Base-by-base conservation (phyloP, 1,140 invertebrate genomes). In the Drosophila mayri region DNA sequence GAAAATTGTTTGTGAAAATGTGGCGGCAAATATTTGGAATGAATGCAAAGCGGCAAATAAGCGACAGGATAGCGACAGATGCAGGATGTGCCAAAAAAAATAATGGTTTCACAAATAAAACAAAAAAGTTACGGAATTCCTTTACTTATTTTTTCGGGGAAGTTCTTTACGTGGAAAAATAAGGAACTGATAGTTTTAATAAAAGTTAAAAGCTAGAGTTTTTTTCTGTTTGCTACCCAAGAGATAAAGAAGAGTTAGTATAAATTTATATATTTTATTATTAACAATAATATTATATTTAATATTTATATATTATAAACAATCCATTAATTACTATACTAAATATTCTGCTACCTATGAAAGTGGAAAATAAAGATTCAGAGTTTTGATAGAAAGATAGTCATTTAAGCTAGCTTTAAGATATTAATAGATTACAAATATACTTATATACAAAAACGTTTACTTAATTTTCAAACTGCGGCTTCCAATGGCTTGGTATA, bases 11-110 rank as follows among this genome's bases (percentile, higher is more conserved):
- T 79, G 79, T 63, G 52, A 77, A 83, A 88, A 81, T 88, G 80
- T 83, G 62, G 77, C 84, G 84, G 76, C 64, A 87, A 87, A 87
- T 87, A 80, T 88, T 87, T 74, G 76, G 66, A 88, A 87, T 87
- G 59, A 88, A 88, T 88, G 84, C 84, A 87, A 88, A 87, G 71
- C 76, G 76, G 60, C 65, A 85, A 84, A 77, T 85, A 84, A 84
- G 74, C 81, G 77, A 85, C 76, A 76, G 71, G 22, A 71, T 32
- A 64, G 60, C 82, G 62, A 75, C 78, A 73, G 67, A 49, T 74
- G 64, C 76, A 72, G 75, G 59, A 71, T 78, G 76, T 86, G 82
- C 82, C 55, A 76, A 76, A 64, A 75, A 64, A 65, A 67, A 38
- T 38, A 54, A 54, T 62, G 38, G 54, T n/a, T 25, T 30, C 25